Evolutionary conservation across 64 coral and sea anemone genomes (phyloP).

Genomic region (Acropora yongei): DNA sequence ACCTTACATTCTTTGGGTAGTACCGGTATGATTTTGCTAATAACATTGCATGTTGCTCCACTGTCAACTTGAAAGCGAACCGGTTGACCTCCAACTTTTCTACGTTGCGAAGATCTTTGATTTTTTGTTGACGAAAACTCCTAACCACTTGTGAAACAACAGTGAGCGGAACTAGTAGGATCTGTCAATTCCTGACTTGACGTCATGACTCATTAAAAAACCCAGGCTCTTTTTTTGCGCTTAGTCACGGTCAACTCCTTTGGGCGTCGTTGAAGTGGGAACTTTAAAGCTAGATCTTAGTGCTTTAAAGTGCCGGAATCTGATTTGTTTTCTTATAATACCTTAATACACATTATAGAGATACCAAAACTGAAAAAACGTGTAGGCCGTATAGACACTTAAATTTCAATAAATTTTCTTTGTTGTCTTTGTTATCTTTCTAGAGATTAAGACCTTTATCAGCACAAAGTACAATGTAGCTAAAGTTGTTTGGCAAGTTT

Average conservation of each 20-base stretch:
- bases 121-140: neutral
- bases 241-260: too few relatives aligned
- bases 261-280: too few relatives aligned
- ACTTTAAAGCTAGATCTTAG: neutral
- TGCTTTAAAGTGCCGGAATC: neutral
- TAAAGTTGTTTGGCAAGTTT: too few relatives aligned
- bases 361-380: neutral
- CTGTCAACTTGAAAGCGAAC: too few relatives aligned
- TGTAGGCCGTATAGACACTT: neutral
- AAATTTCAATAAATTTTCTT: neutral
- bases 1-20: too few relatives aligned
- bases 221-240: neutral
- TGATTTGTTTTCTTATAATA: neutral
- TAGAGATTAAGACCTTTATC: too few relatives aligned
- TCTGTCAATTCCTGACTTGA: neutral
- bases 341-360: neutral
- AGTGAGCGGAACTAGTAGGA: neutral
- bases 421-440: too few relatives aligned
- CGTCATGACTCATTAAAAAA: neutral
- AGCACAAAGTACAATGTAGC: too few relatives aligned
- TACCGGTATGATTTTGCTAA: too few relatives aligned
- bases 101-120: slow-evolving; percentile 5
- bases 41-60: too few relatives aligned
- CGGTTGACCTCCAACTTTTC: neutral
- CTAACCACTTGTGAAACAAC: neutral